Conservation (phyloP, 2,888 invertebrate genomes). For the Ernsta delagoae region DNA sequence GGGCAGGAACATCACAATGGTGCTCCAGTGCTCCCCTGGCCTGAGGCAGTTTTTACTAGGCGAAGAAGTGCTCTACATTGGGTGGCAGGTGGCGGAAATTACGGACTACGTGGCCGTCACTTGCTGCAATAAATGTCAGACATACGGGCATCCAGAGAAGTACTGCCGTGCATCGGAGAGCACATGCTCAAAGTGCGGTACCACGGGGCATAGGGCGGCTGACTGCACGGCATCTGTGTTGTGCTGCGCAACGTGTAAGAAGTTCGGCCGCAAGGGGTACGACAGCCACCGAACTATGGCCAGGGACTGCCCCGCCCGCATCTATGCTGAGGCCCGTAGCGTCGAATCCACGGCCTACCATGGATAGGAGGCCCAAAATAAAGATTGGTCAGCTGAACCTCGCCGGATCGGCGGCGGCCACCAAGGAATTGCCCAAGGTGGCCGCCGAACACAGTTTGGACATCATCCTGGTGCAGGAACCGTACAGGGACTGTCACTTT, state of each 20-base stretch:
- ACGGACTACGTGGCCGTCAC: neutral
- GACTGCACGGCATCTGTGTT: neutral
- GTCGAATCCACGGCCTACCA: neutral
- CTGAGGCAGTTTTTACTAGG: neutral
- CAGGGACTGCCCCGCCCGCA: slow-evolving; percentile 14
- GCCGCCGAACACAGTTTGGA: neutral
- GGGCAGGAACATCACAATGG: neutral
- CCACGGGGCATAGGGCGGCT: neutral
- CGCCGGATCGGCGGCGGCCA: slow-evolving; percentile 2
- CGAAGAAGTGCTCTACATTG: neutral
- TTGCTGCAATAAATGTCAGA: slow-evolving; percentile 5
- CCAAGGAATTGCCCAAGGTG: neutral
- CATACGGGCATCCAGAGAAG: neutral
- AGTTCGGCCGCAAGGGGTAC: neutral
- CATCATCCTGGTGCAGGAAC: slow-evolving; percentile 5
- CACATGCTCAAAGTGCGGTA: slow-evolving; percentile 7
- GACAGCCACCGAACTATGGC: neutral
- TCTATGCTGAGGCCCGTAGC: slow-evolving; percentile 1
- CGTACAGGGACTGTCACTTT: neutral
- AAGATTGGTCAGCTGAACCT: neutral
- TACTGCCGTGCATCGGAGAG: neutral
- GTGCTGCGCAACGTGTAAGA: slow-evolving; percentile 11
- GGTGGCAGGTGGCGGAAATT: slow-evolving; percentile 7
- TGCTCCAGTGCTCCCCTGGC: slow-evolving; percentile 7
- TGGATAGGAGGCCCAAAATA: neutral